Evolutionary conservation across 2,888 invertebrate species (phyloP).

Genomic region (Norana najaformis): DNA sequence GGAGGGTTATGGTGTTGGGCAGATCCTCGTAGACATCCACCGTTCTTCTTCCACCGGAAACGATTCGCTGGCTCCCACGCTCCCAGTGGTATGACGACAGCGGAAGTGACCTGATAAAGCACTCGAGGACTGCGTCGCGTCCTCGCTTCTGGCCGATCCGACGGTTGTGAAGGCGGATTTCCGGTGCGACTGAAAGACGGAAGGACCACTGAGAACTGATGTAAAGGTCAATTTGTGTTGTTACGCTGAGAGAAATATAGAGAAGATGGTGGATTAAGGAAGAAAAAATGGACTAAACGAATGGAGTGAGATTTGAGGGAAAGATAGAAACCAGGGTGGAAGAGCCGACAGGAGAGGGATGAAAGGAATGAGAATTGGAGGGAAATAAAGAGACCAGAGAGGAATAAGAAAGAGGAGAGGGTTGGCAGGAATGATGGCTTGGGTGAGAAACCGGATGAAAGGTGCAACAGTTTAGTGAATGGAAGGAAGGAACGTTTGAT

Average conservation of each 20-base stretch:
- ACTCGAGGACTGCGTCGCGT: constrained; percentile 55
- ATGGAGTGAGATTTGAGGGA: not conserved
- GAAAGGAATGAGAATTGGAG: not conserved
- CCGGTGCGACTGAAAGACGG: constrained; percentile 27
- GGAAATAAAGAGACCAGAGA: not conserved
- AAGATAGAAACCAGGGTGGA: not conserved
- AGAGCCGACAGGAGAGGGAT: not conserved
- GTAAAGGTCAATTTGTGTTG: not conserved
- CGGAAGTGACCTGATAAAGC: constrained; percentile 50
- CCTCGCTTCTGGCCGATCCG: constrained; percentile 52
- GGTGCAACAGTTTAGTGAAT: not conserved
- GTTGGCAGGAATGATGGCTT: not conserved
- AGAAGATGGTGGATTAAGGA: not conserved
- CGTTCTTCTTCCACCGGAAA: not conserved
- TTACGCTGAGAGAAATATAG: not conserved
- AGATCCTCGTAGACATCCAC: constrained; percentile 14
- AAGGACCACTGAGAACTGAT: not conserved
- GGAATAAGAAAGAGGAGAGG: not conserved
- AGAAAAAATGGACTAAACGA: not conserved
- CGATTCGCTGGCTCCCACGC: not conserved
- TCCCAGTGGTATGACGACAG: constrained; percentile 28
- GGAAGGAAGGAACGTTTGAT: not conserved
- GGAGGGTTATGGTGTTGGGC: not conserved
- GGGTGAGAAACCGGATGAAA: not conserved
- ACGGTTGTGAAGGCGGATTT: constrained; percentile 45